phyloP scores from a whole-genome alignment of 2,888 invertebrate genomes.

The Coenonympha arcania region DNA sequence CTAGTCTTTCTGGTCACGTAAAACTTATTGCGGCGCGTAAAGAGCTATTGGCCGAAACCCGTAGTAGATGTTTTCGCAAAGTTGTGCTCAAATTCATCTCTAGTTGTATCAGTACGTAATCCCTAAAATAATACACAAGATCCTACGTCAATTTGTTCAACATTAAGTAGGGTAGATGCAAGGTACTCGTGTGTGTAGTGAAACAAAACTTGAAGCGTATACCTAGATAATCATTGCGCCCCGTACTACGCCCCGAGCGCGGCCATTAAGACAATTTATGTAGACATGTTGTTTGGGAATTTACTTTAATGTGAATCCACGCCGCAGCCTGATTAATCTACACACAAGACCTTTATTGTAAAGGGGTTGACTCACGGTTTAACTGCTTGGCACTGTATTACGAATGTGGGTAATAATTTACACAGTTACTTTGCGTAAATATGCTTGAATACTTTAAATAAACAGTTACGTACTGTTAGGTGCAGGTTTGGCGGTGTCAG shows the following conservation, averaged over 20 bases:
- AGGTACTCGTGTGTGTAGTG: no score
- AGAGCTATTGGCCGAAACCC: no score
- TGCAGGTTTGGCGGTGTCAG: no score
- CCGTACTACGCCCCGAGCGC: constrained; percentile 19
- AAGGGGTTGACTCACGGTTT: constrained; percentile 16
- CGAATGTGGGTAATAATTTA: background rate
- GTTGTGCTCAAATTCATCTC: no score
- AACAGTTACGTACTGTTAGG: no score
- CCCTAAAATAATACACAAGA: background rate
- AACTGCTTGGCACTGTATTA: background rate
- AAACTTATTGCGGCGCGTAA: no score
- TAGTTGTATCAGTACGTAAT: no score
- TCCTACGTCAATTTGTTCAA: background rate
- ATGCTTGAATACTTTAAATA: no score
- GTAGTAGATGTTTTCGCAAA: no score
- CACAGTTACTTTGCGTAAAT: background rate
- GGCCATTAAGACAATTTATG: constrained; percentile 64
- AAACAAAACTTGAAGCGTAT: constrained; percentile 2
- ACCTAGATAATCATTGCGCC: constrained; percentile 17
- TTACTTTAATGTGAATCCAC: constrained; percentile 61
- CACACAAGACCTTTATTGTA: constrained; percentile 26
- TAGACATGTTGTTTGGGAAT: constrained; percentile 63
- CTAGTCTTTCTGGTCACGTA: no score
- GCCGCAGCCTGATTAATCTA: constrained; percentile 59
- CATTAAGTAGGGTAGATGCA: constrained; percentile 10